Base-by-base conservation (phyloP, 2,113 vertebrate species). In the Rhea americana region DNA sequence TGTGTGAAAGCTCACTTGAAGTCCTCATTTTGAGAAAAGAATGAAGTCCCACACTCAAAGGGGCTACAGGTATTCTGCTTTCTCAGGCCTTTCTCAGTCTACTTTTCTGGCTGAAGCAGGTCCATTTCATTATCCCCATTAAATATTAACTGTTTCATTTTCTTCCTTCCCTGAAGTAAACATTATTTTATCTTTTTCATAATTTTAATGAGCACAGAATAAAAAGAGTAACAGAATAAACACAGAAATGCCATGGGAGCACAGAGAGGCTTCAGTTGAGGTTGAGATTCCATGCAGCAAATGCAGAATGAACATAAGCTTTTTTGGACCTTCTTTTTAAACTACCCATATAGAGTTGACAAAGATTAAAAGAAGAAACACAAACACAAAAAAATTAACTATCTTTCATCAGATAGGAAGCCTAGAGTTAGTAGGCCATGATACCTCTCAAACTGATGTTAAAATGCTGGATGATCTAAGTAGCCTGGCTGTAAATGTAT, bases 361-460 rank as follows among this genome's bases (percentile, higher is more conserved):
- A 89, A 43, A 62, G n/a, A 58, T 90, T 91, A 82, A 96, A 88
- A 41, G 78, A 35, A 79, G 21, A 41, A 83, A 48, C 0, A 43
- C 51, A 47, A 65, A 24, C 43, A 55, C 11, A 45, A 35, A 74
- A 62, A 43, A 62, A 43, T 39, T 59, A 85, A 45, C 28, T 68
- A 24, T 32, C 50, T 43, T 83, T 90, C 15, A 86, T 92, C 56
- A 89, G 41, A 25, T 82, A 80, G 51, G 81, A 76, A 76, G 73
- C 10, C 59, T 19, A 43, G 35, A 90, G 94, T 83, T 47, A 88
- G 48, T 25, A 81, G 83, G 51, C 43, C 48, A 81, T 7, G 0
- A 35, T 41, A 74, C 21, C 51, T 83, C 90, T 93, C 68, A 67
- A 85, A 88, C 20, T 39, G 71, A 80, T 79, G 76, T 58, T 84